Conservation (phyloP, 2,113 vertebrate genomes). For the Podarcis raffonei region DNA sequence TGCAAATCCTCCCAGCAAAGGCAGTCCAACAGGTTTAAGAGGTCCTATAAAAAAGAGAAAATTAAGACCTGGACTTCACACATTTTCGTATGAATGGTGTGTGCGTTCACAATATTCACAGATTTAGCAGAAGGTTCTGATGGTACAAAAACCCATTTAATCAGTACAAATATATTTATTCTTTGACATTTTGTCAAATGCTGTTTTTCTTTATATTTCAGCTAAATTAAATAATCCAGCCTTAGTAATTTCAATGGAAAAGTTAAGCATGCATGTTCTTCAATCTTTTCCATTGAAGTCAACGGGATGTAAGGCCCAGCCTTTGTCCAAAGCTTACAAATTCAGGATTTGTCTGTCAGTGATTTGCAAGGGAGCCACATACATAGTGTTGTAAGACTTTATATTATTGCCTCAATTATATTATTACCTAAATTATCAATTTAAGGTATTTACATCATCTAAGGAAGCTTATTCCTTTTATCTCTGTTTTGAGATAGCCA, state of each 20-base stretch:
- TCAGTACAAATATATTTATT: neutral
- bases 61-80: neutral
- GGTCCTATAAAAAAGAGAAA: slow-evolving; percentile 32
- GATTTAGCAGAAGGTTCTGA: neutral
- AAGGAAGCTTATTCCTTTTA: too few species aligned
- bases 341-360: neutral
- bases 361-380: neutral
- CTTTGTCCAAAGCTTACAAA: neutral
- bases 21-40: slow-evolving; percentile 30
- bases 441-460: too few species aligned
- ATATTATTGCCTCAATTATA: neutral
- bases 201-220: neutral
- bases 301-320: neutral
- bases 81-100: neutral
- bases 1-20: slow-evolving; percentile 31
- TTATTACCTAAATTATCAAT: neutral
- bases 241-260: neutral
- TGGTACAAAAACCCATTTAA: neutral
- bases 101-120: neutral
- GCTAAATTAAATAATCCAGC: neutral
- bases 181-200: neutral
- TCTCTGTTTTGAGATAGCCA: neutral
- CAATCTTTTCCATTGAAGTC: neutral
- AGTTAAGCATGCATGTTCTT: neutral
- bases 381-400: too few species aligned